Evolutionary conservation across 2,888 invertebrate genomes (phyloP).

Genomic region (Hyles lineata): DNA sequence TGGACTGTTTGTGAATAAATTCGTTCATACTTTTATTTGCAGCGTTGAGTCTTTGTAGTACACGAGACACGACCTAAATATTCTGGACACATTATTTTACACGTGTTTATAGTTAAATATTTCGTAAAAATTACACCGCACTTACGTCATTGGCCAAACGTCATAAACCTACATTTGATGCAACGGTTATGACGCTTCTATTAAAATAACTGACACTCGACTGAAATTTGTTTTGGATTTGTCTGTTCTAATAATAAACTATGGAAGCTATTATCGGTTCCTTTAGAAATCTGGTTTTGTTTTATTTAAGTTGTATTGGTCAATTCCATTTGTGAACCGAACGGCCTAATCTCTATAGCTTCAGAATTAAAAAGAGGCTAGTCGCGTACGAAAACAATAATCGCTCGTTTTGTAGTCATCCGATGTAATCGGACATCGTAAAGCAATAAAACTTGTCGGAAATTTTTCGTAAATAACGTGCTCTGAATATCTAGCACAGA

Average conservation of each 20-base stretch:
- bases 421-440: slow-evolving; percentile 26
- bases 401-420: slow-evolving; percentile 23
- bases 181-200: background rate
- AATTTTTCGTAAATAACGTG: slow-evolving; percentile 15
- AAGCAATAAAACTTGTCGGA: slow-evolving; percentile 19
- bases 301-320: too few species aligned
- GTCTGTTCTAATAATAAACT: background rate
- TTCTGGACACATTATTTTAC: slow-evolving; percentile 7
- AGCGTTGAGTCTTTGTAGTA: background rate
- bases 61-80: slow-evolving; percentile 9
- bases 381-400: slow-evolving; percentile 3
- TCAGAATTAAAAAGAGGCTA: background rate
- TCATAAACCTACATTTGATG: background rate
- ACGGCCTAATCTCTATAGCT: too few species aligned
- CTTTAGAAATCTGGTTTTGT: too few species aligned
- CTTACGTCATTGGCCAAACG: background rate
- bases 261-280: too few species aligned
- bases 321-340: too few species aligned
- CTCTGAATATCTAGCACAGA: slow-evolving; percentile 16
- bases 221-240: background rate
- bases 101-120: background rate
- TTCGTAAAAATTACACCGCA: slow-evolving; percentile 13
- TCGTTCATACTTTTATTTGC: background rate
- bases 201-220: background rate
- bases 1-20: slow-evolving; percentile 3